Percentiles rank a stretch among this genome's conserved stretches.
Evolutionary conservation across 2,888 invertebrate genomes (phyloP).

Genomic region (Drosophila kambysellisi): DNA sequence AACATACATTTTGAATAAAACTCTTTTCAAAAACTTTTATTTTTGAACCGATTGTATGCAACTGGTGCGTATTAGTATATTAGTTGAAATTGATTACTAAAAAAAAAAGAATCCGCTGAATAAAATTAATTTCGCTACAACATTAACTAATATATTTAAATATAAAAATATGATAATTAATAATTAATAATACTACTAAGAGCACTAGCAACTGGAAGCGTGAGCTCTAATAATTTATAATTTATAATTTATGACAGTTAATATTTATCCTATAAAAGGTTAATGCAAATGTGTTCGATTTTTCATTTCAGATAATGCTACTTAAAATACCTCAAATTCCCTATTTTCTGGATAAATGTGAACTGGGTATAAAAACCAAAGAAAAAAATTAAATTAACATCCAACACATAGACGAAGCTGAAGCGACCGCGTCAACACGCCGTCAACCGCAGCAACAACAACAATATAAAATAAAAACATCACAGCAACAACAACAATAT

Average conservation of each 20-base stretch:
- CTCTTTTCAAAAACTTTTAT: background rate
- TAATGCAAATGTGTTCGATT: background rate
- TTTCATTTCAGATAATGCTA: background rate
- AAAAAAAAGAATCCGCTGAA: background rate
- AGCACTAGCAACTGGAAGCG: background rate
- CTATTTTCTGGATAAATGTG: background rate
- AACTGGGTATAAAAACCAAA: conserved; percentile 18
- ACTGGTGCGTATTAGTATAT: background rate
- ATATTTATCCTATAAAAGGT: background rate
- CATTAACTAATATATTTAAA: background rate
- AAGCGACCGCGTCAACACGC: conserved; percentile 68
- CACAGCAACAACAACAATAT: conserved; percentile 28
- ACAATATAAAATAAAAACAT: conserved; percentile 9
- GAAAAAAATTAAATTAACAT: conserved; percentile 28
- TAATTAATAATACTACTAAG: background rate
- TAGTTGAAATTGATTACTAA: background rate
- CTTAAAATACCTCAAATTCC: background rate
- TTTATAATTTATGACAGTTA: background rate
- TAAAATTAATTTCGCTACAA: background rate
- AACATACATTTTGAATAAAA: background rate
- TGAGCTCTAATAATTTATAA: background rate
- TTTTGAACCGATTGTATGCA: background rate
- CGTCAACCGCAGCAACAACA: conserved; percentile 49
- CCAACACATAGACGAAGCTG: conserved; percentile 31
- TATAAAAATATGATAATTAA: background rate